phyloP scores from a whole-genome alignment of 2,797 vertebrate genomes.

The Mergus octosetaceus region DNA sequence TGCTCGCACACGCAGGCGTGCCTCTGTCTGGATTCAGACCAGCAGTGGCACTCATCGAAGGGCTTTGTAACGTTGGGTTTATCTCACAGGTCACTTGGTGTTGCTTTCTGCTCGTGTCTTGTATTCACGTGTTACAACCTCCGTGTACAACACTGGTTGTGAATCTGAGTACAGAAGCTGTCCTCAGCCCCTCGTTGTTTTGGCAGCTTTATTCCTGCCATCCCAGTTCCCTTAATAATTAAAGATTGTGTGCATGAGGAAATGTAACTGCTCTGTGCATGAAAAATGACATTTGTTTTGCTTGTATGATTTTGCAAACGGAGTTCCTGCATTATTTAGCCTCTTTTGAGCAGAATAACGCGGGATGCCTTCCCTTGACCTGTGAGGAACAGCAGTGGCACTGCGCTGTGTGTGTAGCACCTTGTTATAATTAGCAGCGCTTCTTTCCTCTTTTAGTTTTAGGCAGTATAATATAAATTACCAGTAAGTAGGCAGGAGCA shows the following conservation, averaged over 20 bases:
- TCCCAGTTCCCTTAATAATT: conserved; percentile 49
- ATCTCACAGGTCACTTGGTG: background rate
- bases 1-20: background rate
- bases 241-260: conserved; percentile 7
- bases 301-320: conserved; percentile 27
- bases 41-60: background rate
- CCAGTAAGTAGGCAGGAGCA: background rate
- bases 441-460: background rate
- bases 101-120: background rate
- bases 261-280: conserved; percentile 42
- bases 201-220: conserved; percentile 50
- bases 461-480: background rate
- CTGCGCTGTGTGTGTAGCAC: background rate
- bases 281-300: conserved; percentile 57
- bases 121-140: background rate
- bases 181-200: conserved; percentile 21
- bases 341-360: background rate
- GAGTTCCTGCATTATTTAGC: conserved; percentile 40
- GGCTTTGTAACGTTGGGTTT: background rate
- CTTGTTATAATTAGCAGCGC: conserved; percentile 1
- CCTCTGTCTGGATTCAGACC: background rate
- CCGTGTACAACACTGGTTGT: background rate
- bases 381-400: background rate
- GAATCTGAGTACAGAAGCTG: background rate
- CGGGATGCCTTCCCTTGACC: conserved; percentile 7